phyloP scores from a whole-genome alignment of 2,888 invertebrate genomes.

The Heliconius aoede region DNA sequence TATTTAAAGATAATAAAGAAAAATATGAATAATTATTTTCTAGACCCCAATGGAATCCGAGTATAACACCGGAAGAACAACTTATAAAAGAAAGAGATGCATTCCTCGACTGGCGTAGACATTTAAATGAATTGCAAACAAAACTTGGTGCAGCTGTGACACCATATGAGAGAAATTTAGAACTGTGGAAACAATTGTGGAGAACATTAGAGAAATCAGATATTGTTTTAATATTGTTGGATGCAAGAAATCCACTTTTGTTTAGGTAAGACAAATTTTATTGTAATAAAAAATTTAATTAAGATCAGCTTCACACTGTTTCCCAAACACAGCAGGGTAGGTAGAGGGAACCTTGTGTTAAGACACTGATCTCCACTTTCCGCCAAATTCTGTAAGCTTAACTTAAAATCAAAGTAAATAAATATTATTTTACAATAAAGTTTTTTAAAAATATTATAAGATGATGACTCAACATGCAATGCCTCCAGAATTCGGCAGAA shows the following conservation, averaged over 20 bases:
- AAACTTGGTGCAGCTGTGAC: constrained; percentile 92
- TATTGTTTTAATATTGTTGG: constrained; percentile 96
- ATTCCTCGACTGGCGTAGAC: constrained; percentile 95
- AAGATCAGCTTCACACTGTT: too few relatives aligned
- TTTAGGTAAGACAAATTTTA: constrained; percentile 80
- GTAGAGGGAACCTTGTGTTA: too few relatives aligned
- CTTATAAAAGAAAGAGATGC: constrained; percentile 90
- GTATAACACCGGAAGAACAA: constrained; percentile 91
- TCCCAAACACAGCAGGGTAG: too few relatives aligned
- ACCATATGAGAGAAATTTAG: constrained; percentile 98
- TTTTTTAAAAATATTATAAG: too few relatives aligned
- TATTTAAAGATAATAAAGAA: not conserved
- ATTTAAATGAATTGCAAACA: constrained; percentile 90
- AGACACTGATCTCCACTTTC: too few relatives aligned
- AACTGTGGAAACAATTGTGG: constrained; percentile 99
- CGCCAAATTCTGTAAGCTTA: too few relatives aligned
- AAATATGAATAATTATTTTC: not conserved
- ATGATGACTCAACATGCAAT: too few relatives aligned
- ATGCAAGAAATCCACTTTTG: constrained; percentile 97
- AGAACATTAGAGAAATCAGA: constrained; percentile 98
- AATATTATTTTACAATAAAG: too few relatives aligned
- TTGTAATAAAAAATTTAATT: too few relatives aligned
- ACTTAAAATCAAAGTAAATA: too few relatives aligned
- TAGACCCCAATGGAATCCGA: constrained; percentile 89
- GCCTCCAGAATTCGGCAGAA: too few relatives aligned